Evolutionary conservation across 2,888 invertebrate genomes (phyloP), one percentile per base, ranked within the genome.

Genomic region (Heliconius ethilla): DNA sequence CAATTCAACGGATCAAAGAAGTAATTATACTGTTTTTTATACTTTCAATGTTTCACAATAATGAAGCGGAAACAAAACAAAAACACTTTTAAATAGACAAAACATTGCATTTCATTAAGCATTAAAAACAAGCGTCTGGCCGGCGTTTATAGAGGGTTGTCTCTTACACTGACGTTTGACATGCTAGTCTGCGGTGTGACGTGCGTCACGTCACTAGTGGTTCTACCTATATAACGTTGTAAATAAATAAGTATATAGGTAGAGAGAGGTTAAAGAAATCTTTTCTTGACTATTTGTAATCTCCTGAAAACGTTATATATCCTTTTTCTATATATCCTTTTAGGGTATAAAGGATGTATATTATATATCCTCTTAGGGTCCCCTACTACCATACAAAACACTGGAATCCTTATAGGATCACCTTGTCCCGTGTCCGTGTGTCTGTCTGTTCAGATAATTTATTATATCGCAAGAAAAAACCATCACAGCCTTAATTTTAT

Each of bases 181-280:
- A 74, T 40, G 74, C 74, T 25, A 74, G 74, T n/a, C 63, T 74
- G 74, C 74, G 74, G 74, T 74, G 74, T 63, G 63, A 62, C 63
- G 63, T 45, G 63, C 27, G n/a, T 59, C 72, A 59, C 63, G 74
- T 63, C 63, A 63, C 63, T 27, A 70, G 70, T 45, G n/a, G 13
- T 63, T 13, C 13, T 62, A 6, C 2, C 27, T 63, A 13, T 63
- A 27, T 63, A 5, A 27, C 15, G 25, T 13, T 13, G 2, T 62
- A 9, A 33, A 4, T 11, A 9, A 11, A 7, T 22, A 55, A 2
- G 3, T n/a, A 25, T 62, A 62, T 62, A 3, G 4, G 22, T 51
- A 51, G 18, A 37, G 29, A 51, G 3, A 18, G 45, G 18, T 51
- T 51, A 51, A 18, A 51, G 1, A 7, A 55, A n/a, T 22, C 3